Conservation (phyloP, 2,113 vertebrate species). For the Antennarius striatus region DNA sequence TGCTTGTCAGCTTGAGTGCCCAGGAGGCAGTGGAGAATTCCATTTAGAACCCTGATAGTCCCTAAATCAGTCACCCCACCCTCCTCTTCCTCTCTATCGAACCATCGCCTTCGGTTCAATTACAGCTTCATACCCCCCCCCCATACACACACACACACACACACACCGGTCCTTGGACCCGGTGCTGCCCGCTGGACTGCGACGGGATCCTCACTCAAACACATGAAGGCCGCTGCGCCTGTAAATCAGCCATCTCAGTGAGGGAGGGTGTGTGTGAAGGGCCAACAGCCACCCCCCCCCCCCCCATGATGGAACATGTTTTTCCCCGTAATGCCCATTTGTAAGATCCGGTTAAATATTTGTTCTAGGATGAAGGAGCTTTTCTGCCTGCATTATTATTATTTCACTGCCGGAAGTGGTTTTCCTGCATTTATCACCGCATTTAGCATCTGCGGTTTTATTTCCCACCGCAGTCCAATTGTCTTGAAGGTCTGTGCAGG, state of each 20-base stretch:
- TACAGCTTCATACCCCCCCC: slow-evolving; percentile 64
- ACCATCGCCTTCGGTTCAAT: slow-evolving; percentile 77
- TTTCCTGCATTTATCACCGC: too few species aligned
- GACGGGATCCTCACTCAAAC: slow-evolving; percentile 25
- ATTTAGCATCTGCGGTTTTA: too few species aligned
- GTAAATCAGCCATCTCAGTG: slow-evolving; percentile 35
- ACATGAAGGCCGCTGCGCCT: slow-evolving; percentile 21
- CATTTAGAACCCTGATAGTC: slow-evolving; percentile 88
- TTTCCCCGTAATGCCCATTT: slow-evolving; percentile 35
- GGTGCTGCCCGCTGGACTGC: slow-evolving; percentile 36
- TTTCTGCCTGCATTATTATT: not conserved
- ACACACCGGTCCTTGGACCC: slow-evolving; percentile 69
- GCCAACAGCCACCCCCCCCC: not conserved
- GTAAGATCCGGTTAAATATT: slow-evolving; percentile 44
- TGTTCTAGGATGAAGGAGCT: slow-evolving; percentile 34
- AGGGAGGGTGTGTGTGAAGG: not conserved
- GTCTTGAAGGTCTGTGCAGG: not conserved
- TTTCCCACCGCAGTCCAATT: too few species aligned
- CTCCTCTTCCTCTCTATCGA: slow-evolving; percentile 66
- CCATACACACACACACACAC: not conserved
- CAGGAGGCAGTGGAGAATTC: slow-evolving; percentile 87
- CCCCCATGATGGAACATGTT: slow-evolving; percentile 34
- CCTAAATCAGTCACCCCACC: slow-evolving; percentile 86
- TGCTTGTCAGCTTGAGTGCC: slow-evolving; percentile 89
- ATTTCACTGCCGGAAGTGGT: too few species aligned